These are phyloP conservation scores for Sternarchorhynchus goeldii DNA, from an alignment of 2,797 vertebrate species.

Conservation along the genomic window DNA sequence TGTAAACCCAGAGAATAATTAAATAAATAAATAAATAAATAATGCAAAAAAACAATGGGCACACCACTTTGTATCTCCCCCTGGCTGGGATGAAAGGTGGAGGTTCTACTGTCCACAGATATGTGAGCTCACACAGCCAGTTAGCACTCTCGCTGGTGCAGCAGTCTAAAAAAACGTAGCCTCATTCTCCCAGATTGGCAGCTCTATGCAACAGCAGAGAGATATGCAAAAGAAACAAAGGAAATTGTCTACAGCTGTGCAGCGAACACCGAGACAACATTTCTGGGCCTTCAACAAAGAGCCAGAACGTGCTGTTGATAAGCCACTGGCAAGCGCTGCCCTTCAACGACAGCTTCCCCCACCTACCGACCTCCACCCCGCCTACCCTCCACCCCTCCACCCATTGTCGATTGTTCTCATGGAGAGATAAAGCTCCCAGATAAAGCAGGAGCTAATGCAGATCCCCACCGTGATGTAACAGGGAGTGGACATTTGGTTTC, in stretches of 20 bases:
- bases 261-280: slow-evolving; percentile 19
- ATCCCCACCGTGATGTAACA: slow-evolving; percentile 26
- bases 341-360: background rate
- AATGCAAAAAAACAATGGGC: too few species aligned
- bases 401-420: slow-evolving; percentile 52
- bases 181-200: slow-evolving; percentile 5
- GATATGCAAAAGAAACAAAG: slow-evolving; percentile 2
- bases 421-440: slow-evolving; percentile 34
- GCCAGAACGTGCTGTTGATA: slow-evolving; percentile 12
- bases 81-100: background rate
- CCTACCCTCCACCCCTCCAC: too few species aligned
- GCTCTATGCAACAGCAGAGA: background rate
- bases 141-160: slow-evolving; percentile 20
- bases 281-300: slow-evolving; percentile 29
- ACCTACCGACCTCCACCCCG: too few species aligned
- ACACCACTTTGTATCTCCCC: too few species aligned
- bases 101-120: background rate
- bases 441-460: slow-evolving; percentile 20
- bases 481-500: slow-evolving; percentile 26
- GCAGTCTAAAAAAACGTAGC: slow-evolving; percentile 27
- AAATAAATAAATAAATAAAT: background rate
- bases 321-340: slow-evolving; percentile 35
- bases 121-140: slow-evolving; percentile 23
- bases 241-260: slow-evolving; percentile 24
- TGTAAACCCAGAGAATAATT: background rate